Base-by-base conservation (phyloP, 2,797 vertebrate genomes). In the Rhodeus uyekii region DNA sequence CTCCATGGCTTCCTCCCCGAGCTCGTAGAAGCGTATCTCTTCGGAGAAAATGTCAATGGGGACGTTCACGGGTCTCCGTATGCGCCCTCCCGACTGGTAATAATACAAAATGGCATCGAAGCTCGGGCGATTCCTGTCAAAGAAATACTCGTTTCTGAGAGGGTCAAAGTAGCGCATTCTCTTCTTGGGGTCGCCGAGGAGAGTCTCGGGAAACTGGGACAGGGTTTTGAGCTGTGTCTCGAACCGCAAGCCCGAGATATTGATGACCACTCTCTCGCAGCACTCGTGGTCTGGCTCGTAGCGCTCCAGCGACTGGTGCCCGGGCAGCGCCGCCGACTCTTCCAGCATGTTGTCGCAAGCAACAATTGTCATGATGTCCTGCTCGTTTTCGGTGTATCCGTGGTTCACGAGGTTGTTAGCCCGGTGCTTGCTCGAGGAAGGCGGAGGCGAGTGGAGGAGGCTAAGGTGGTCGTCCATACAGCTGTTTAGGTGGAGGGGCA, bases 81-180 rank as follows among this genome's bases (percentile, higher is more conserved):
- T 97, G 81, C 98, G 96, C 79, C 98, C 98, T 0, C 98, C 98
- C 0, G 98, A 99, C 90, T 99, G 98, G 85, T 99, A 99, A 91
- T 99, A 99, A 87, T 99, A 99, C 10, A 99, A 95, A 86, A 99
- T 99, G 92, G 98, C 98, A 27, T 99, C 98, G 65, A 99, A 99
- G 90, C 98, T 99, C 88, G 98, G 98, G 5, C 98, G 95, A 92
- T 99, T 99, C 4, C 98, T 93, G 91, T 99, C 98, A 22, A 99
- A 99, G 82, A 99, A 99, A 91, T 99, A 99, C 86, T 99, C 98
- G n/a, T 99, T 99, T 91, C 98, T 93, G 64, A 99, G 96, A 2
- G 98, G 98, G 88, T 99, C 98, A 50, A 99, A 99, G 94, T 99
- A 99, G 39, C 97, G 93, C 97, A 99, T 98, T 88, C 98, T 94